Base-by-base conservation (phyloP, 2,113 vertebrate species). In the Eulacestoma nigropectus region DNA sequence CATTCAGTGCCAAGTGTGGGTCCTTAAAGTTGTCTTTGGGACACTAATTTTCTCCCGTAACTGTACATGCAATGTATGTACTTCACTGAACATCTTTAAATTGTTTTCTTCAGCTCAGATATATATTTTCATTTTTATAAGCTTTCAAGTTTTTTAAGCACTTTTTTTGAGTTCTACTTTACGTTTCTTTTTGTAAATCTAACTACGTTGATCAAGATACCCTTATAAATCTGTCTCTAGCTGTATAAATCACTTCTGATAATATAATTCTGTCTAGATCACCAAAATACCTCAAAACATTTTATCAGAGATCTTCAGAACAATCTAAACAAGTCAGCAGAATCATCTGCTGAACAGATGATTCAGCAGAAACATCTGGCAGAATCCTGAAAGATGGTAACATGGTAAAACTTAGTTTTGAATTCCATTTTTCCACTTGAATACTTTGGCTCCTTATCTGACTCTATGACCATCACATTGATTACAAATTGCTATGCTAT, bases 401-500 rank as follows among this genome's bases (percentile, higher is more conserved):
- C 4, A 41, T 35, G 5, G 18, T 72, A 82, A 79, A 83, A 20
- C 23, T 60, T 62, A 52, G 23, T 16, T 64, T 62, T 80, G 20
- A n/a, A n/a, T 75, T 95, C 55, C 17, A 25, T 84, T 75, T 74
- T 60, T 69, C 22, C 10, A 50, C 49, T 80, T 56, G 47, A 39
- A 19, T 39, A 21, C 5, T 30, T 19, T 80, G 26, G 56, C 63
- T 96, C 75, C 59, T 93, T 78, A 60, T 37, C 16, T 55, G 84
- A 91, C 46, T 16, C 39, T 89, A 46, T 25, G 83, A 29, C 56
- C 22, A 55, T 26, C n/a, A 49, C 8, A 42, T 29, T 63, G 37
- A 83, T 96, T 94, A 90, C n/a, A 80, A 79, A 93, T 63, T 90
- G 59, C 83, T 64, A 91, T 77, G 81, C 22, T 33, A 60, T 93